Conservation (phyloP, 2,888 invertebrate genomes). For the Enchytraeus crypticus region DNA sequence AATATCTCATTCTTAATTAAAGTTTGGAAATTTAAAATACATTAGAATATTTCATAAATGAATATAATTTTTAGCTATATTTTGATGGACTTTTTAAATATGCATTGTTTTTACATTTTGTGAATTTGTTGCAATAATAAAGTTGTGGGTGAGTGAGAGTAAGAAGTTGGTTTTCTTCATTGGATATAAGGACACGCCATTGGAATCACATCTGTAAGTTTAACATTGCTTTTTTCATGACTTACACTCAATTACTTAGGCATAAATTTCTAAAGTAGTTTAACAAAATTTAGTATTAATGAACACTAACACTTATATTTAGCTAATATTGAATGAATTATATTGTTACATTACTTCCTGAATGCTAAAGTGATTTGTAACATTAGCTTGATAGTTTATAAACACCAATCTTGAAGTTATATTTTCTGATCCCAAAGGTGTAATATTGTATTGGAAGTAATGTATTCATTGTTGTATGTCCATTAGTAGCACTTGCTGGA, state of each 20-base stretch:
- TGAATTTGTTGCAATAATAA: slow-evolving; percentile 17
- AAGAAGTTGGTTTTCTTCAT: slow-evolving; percentile 79
- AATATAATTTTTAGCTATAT: too few species aligned
- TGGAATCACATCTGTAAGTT: slow-evolving; percentile 86
- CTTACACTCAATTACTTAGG: too few species aligned
- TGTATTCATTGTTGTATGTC: too few species aligned
- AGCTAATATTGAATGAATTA: background rate
- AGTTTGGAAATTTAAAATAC: too few species aligned
- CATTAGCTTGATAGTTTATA: background rate
- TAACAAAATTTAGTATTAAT: too few species aligned
- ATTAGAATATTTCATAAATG: too few species aligned
- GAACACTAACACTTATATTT: background rate
- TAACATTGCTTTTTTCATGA: background rate
- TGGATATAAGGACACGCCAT: slow-evolving; percentile 76
- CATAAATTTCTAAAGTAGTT: too few species aligned
- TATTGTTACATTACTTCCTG: background rate
- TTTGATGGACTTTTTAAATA: too few species aligned
- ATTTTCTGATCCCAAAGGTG: too few species aligned
- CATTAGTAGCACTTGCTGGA: too few species aligned
- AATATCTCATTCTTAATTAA: too few species aligned
- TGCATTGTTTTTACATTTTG: background rate
- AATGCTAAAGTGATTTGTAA: background rate
- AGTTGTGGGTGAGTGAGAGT: slow-evolving; percentile 74
- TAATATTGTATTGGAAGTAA: too few species aligned
- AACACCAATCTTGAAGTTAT: background rate